phyloP scores from a whole-genome alignment of 2,888 invertebrate genomes.

The Chromoteleia sp. region DNA sequence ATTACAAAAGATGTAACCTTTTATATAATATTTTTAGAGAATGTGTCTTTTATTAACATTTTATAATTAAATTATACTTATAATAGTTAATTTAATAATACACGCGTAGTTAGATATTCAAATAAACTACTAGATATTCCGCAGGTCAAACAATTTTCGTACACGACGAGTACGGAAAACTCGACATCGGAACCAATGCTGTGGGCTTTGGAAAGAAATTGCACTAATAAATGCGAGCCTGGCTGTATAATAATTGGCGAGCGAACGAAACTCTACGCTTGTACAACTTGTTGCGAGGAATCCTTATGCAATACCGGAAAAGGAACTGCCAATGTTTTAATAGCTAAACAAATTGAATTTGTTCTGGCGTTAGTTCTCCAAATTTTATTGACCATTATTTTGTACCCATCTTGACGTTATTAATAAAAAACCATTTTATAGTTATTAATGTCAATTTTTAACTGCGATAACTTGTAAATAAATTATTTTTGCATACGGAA shows the following conservation, averaged over 20 bases:
- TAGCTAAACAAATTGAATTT: conserved; percentile 73
- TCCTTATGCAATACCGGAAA: conserved; percentile 92
- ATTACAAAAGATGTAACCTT: too few relatives aligned
- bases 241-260: conserved; percentile 96
- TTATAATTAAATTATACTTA: too few relatives aligned
- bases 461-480: too few relatives aligned
- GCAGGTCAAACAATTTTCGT: conserved; percentile 93
- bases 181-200: conserved; percentile 89
- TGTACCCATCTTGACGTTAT: conserved; percentile 80
- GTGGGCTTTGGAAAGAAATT: conserved; percentile 94
- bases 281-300: conserved; percentile 93
- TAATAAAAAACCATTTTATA: conserved; percentile 73
- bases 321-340: conserved; percentile 75
- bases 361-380: conserved; percentile 79
- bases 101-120: neutral
- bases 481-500: too few relatives aligned
- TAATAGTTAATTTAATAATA: neutral
- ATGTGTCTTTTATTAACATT: too few relatives aligned
- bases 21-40: too few relatives aligned
- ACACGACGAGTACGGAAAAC: conserved; percentile 93
- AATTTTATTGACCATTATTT: conserved; percentile 78
- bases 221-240: conserved; percentile 93
- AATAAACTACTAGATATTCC: conserved; percentile 24
- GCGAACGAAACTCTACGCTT: conserved; percentile 94
- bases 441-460: too few relatives aligned